Evolutionary conservation across 2,888 invertebrate genomes (phyloP), one percentile per base, ranked within the genome.

Genomic region (Mystacides longicornis): DNA sequence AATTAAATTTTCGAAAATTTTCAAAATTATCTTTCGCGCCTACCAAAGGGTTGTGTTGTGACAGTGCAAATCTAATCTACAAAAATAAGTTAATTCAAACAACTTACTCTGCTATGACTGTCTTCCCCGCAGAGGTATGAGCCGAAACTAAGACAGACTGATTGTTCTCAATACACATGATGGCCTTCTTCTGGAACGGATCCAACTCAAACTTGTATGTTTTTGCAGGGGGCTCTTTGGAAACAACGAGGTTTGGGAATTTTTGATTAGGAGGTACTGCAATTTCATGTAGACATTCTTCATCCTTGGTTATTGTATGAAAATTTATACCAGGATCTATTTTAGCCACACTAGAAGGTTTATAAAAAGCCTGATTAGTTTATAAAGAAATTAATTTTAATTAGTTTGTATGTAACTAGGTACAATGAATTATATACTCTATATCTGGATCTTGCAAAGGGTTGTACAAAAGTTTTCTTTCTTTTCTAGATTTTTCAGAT

Each of bases 81-180:
- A n/a, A n/a, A n/a, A n/a, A n/a, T n/a, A n/a, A 31, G 14, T 9
- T 7, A 31, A 31, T 14, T 9, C 14, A 31, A 9, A 9, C 20
- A 51, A 78, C 89, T 82, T 79, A 97, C 89, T 98, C 95, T 3
- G 98, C 99, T 3, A 98, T 96, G 2, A 98, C 98, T 54, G 99
- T 99, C 81, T 99, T 99, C 50, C 99, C 99, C 47, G 99, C 98
- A 2, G 98, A 99, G 1, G 99, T 99, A 69, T 99, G 99, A 5
- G 99, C 99, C 2, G 99, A 98, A 1, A 99, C 98, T 48, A 99
- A 78, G 4, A 99, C 99, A 9, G 97, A 97, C 68, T 99, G 97
- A 67, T 93, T 86, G 71, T 99, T 99, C 68, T 99, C 97, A 64
- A 99, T 88, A 69, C 99, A 99, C 51, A 90, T 72, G 61, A 98